phyloP scores from a whole-genome alignment of 1,140 invertebrate species.

The Rhagoletis pomonella region DNA sequence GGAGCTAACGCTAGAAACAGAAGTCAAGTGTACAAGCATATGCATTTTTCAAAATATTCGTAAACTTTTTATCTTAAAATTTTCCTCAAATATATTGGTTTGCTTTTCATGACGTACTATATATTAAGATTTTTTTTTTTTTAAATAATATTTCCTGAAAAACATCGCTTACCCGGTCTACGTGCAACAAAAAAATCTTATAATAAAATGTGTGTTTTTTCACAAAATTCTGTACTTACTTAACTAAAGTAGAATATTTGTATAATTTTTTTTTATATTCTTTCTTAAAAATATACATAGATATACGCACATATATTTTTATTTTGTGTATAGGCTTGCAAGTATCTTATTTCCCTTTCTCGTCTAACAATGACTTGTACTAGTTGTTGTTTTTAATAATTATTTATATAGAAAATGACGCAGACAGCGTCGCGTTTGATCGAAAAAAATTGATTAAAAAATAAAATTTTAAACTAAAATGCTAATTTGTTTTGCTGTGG shows the following conservation, averaged over 20 bases:
- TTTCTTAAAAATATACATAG: neutral
- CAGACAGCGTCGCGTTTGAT: no score
- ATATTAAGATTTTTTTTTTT: neutral
- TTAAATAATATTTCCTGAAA: neutral
- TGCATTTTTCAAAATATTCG: neutral
- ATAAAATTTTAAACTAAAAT: neutral
- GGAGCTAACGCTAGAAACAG: neutral
- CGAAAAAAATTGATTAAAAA: no score
- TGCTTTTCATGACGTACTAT: no score
- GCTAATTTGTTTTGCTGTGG: neutral
- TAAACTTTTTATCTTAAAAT: neutral
- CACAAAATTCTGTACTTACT: neutral
- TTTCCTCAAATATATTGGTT: no score
- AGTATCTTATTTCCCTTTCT: neutral
- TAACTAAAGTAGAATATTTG: neutral
- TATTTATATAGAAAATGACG: neutral
- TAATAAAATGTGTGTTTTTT: neutral
- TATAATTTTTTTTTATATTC: neutral
- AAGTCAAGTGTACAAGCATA: neutral
- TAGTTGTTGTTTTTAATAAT: neutral
- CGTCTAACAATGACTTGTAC: constrained; percentile 22
- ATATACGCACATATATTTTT: no score
- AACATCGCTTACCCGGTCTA: neutral
- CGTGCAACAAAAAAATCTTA: neutral
- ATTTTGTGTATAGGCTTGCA: neutral